Base-by-base conservation (phyloP, 2,113 vertebrate species). In the Petrocephalus zakoni region DNA sequence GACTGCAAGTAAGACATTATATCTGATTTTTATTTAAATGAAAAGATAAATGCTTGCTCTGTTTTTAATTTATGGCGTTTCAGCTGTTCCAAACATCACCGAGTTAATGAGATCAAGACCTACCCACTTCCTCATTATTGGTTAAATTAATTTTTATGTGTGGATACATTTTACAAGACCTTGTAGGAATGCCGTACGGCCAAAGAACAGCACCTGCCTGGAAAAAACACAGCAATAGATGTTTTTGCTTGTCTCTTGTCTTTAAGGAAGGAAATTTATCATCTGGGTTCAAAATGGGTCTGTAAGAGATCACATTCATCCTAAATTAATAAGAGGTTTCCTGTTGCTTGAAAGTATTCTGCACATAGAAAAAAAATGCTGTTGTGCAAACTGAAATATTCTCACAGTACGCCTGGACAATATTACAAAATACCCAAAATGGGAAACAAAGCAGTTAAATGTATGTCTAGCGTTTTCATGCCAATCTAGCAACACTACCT, bases 11-110 rank as follows among this genome's bases (percentile, higher is more conserved):
- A 49, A 83, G 21, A 9, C 7, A 0, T n/a, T 49, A 6, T 49
- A 49, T 42, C 42, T 83, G 78, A 83, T 83, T 83, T 49, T 49
- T 49, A 83, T 49, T 83, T 49, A 83, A 83, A 83, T 83, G 81
- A 83, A 83, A 49, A 83, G 34, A 47, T 47, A 83, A 47, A 49
- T 11, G 46, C 6, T 21, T 0, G 22, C 46, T 49, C 37, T 83
- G 81, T 42, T 83, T 49, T 21, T 22, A 83, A 47, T 83, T 49
- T 83, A n/a, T 83, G 81, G 34, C 42, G n/a, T 49, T 83, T 83
- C 46, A 83, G 81, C 21, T 83, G 21, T 22, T 49, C 37, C 46
- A n/a, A 49, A 49, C 22, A 10, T 49, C 46, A 21, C 81, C 1
- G 42, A 46, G 46, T 83, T 46, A 83, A 83, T 78, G 46, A 83